phyloP scores from a whole-genome alignment of 92 coral and sea anemone genomes.

The Porites evermanni region DNA sequence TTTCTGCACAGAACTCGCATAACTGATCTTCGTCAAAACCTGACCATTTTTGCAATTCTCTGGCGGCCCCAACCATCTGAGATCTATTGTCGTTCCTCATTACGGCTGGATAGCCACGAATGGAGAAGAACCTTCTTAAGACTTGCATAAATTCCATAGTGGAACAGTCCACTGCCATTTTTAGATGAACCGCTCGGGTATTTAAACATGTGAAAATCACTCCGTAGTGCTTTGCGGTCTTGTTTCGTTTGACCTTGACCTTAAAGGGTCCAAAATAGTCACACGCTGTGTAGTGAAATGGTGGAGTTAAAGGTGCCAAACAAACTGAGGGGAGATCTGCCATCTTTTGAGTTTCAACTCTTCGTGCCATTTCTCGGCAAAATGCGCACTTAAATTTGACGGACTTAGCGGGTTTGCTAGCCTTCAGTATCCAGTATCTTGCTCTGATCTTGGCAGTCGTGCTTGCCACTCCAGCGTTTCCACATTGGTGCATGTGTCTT shows the following conservation, averaged over 20 bases:
- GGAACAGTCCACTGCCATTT: constrained; percentile 57
- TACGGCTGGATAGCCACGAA: constrained; percentile 64
- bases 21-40: constrained; percentile 46
- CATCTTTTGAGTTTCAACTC: constrained; percentile 59
- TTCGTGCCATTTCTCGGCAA: constrained; percentile 42
- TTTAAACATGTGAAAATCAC: constrained; percentile 57
- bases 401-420: constrained; percentile 43
- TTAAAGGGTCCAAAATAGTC: constrained; percentile 65
- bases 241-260: constrained; percentile 53
- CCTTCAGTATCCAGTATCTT: constrained; percentile 66
- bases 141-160: constrained; percentile 69
- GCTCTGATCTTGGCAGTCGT: constrained; percentile 51
- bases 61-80: constrained; percentile 61
- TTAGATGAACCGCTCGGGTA: constrained; percentile 64
- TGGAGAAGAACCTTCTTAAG: constrained; percentile 63
- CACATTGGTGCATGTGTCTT: constrained; percentile 14
- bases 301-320: constrained; percentile 54
- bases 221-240: constrained; percentile 59
- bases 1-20: constrained; percentile 52
- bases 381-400: constrained; percentile 48
- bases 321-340: constrained; percentile 54
- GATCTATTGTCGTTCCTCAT: constrained; percentile 67
- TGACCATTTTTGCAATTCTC: constrained; percentile 56
- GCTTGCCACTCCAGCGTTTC: constrained; percentile 56
- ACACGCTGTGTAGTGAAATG: constrained; percentile 64